Evolutionary conservation across 1,140 invertebrate genomes (phyloP).

Genomic region (Panonychus citri): DNA sequence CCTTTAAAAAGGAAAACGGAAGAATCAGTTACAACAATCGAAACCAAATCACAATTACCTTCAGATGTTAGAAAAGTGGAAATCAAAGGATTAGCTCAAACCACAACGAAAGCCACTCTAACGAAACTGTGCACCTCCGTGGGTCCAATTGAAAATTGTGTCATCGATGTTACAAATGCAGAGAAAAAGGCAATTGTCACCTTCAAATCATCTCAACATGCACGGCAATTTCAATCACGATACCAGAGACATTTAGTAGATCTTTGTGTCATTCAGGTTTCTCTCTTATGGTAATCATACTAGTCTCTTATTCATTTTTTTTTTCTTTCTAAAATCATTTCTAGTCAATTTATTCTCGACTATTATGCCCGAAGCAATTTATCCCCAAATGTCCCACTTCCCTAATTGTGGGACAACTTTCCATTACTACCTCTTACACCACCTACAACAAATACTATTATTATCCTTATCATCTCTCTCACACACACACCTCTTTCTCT

Average conservation of each 20-base stretch:
- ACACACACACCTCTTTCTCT: too few species aligned
- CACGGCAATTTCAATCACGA: background rate
- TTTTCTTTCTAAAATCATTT: too few species aligned
- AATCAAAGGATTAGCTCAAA: background rate
- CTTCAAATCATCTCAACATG: background rate
- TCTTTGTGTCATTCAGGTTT: background rate
- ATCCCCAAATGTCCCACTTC: too few species aligned
- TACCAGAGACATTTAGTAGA: background rate
- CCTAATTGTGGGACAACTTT: too few species aligned
- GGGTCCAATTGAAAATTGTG: background rate
- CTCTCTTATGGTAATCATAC: background rate
- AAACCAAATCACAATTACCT: background rate
- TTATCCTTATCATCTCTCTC: too few species aligned
- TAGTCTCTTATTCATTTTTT: background rate
- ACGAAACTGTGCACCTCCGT: background rate
- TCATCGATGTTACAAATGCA: background rate
- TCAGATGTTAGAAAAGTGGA: background rate
- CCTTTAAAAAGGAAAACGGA: background rate
- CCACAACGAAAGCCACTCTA: background rate
- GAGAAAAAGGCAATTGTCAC: background rate
- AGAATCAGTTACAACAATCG: background rate
- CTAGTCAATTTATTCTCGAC: too few species aligned
- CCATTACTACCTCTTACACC: too few species aligned
- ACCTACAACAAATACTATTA: too few species aligned
- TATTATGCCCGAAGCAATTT: too few species aligned